These are phyloP conservation scores for Symphodus melops DNA, from an alignment of 2,113 vertebrate species.

Conservation along the genomic window DNA sequence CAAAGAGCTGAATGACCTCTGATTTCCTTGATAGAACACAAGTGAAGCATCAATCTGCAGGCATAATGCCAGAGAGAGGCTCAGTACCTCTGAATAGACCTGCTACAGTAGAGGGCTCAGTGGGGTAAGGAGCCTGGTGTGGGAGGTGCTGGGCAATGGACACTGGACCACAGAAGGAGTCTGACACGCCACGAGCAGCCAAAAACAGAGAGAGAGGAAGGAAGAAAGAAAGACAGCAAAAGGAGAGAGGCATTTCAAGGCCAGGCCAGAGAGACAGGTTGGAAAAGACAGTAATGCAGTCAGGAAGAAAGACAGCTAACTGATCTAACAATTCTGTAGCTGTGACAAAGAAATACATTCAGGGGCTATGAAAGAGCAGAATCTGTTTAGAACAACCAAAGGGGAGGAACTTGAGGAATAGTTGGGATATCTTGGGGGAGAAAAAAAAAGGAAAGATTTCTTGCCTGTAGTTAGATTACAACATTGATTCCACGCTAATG, in stretches of 20 bases:
- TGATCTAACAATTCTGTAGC: constrained; percentile 5
- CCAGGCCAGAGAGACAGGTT: constrained; percentile 51
- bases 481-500: not conserved
- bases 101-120: constrained; percentile 90
- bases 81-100: constrained; percentile 90
- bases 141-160: constrained; percentile 85
- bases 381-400: constrained; percentile 27
- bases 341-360: not conserved
- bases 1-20: constrained; percentile 6
- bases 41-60: not conserved
- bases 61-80: constrained; percentile 20
- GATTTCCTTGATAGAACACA: constrained; percentile 1
- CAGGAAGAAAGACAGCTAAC: constrained; percentile 45
- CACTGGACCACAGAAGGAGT: constrained; percentile 92
- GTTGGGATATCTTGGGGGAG: constrained; percentile 39
- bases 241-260: constrained; percentile 64
- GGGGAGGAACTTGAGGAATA: constrained; percentile 29
- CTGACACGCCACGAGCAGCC: constrained; percentile 83
- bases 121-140: constrained; percentile 89
- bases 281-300: constrained; percentile 58
- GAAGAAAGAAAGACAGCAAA: constrained; percentile 50
- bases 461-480: not conserved
- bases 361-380: constrained; percentile 15
- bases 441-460: not conserved
- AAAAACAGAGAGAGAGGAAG: constrained; percentile 27